Base-by-base conservation (phyloP, 2,113 vertebrate genomes). In the Tricholaema leucomelas region DNA sequence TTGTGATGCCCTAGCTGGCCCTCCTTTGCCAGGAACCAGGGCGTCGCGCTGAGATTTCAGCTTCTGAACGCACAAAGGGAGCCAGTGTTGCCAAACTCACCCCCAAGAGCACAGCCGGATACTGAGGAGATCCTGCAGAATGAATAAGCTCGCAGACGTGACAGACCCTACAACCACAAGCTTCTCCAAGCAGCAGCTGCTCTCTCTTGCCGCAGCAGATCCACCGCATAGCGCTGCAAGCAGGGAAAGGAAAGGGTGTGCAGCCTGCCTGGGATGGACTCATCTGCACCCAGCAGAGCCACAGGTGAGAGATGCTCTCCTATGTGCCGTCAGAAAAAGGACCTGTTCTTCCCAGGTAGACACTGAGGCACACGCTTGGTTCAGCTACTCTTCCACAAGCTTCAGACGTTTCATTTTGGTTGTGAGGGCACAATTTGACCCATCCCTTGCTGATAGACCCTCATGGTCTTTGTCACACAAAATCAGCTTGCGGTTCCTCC, bases 261-360 rank as follows among this genome's bases (percentile, higher is more conserved):
- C 35, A 27, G 3, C 81, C 30, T 27, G 17, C 4, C 33, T 17
- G 46, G 5, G 15, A 16, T 23, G 13, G 28, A 23, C 87, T 42
- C 8, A 1, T 25, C 63, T 0, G 2, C 50, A 21, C 23, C 42
- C 79, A 19, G 0, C 28, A 3, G 19, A 63, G 65, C 81, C 56
- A 35, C 58, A 9, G 56, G 56, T 67, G 36, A 2, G 55, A 42
- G 48, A 18, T 18, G 7, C 36, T 59, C 28, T 36, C 31, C 3
- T 3, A 13, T 2, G 17, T 13, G 55, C 38, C 60, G n/a, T 35
- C 15, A 38, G 40, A 42, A 79, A 44, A 84, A 70, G 58, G 25
- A 40, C 40, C 5, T 31, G 21, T 59, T 67, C 58, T 15, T 80
- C 35, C 35, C 5, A 4, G 13, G 24, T 6, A 63, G 59, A 27